Base-by-base conservation (phyloP, 2,888 invertebrate species). In the Meghimatium bilineatum region DNA sequence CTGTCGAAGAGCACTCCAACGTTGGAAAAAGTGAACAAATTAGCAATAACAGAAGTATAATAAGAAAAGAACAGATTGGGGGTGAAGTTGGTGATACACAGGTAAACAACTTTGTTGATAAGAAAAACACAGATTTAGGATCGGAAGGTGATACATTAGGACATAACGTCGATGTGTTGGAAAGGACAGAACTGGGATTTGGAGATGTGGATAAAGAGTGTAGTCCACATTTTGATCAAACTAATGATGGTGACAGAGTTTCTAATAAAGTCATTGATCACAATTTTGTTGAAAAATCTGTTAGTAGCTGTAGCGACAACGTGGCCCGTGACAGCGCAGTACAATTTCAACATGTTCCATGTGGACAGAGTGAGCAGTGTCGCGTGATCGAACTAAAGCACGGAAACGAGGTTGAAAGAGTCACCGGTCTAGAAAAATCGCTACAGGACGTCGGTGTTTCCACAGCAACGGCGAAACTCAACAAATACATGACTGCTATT, bases 11-110 rank as follows among this genome's bases (percentile, higher is more conserved):
- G 10, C 0, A 66, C 32, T 32, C 32, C 32, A 29, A 29, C 32
- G 12, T 17, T 32, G 17, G 17, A 1, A 3, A 29, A 17, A 69
- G 49, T 75, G 79, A 76, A 36, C 77, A 77, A n/a, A 72, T 69
- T 36, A 72, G 74, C 52, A 82, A 71, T 44, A 63, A 71, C 52
- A 83, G 49, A 49, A 66, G 67, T 29, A 83, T 34, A 38, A 79
- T 6, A 34, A 34, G 72, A 72, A 74, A 66, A 36, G 63, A 78
- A 49, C 74, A 79, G 75, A n/a, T 71, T 49, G 34, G 78, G 75
- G 67, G 71, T 60, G 14, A 74, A n/a, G 0, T 23, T 36, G 0
- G 2, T 36, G 60, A 63, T 8, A 36, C 36, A 1, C 5, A 1
- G 26, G 0, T 0, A 38, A 63, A 77, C 2, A 10, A 0, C 6